Percentiles rank a stretch among this genome's conserved stretches.
These are phyloP conservation scores for Mustelus asterias DNA, from an alignment of 2,113 vertebrate species.

Conservation along the genomic window DNA sequence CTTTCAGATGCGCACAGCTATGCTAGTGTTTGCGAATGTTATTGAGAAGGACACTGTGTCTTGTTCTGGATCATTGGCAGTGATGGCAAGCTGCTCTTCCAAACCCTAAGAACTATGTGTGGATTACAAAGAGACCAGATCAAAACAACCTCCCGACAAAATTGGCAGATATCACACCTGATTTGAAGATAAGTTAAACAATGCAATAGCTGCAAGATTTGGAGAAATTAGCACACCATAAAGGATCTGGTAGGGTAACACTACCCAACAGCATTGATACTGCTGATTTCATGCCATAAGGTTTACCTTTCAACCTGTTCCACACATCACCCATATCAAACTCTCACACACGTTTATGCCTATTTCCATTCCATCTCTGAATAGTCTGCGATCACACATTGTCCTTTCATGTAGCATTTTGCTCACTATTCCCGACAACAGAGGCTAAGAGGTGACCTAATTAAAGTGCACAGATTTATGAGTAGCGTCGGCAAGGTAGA, in stretches of 20 bases:
- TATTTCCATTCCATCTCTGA: neutral
- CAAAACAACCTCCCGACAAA: neutral
- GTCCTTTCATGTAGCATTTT: neutral
- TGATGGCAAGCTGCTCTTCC: neutral
- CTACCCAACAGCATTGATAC: neutral
- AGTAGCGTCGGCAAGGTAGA: no score
- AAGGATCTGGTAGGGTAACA: neutral
- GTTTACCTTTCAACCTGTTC: neutral
- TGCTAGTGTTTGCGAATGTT: neutral
- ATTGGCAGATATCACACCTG: neutral
- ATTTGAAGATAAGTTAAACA: neutral
- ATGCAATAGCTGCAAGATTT: neutral
- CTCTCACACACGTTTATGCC: neutral
- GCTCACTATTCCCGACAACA: no score
- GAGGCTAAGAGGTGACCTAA: no score
- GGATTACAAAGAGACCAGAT: neutral
- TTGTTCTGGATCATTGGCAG: slow-evolving; percentile 11
- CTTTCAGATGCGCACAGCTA: neutral
- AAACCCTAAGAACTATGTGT: neutral
- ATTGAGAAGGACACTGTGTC: neutral
- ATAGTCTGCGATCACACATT: neutral
- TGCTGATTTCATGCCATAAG: neutral
- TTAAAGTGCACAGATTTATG: no score
- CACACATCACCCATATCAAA: neutral
- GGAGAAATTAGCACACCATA: neutral